Conservation (phyloP, 2,113 vertebrate genomes). For the Anarhynchus alexandrinus region DNA sequence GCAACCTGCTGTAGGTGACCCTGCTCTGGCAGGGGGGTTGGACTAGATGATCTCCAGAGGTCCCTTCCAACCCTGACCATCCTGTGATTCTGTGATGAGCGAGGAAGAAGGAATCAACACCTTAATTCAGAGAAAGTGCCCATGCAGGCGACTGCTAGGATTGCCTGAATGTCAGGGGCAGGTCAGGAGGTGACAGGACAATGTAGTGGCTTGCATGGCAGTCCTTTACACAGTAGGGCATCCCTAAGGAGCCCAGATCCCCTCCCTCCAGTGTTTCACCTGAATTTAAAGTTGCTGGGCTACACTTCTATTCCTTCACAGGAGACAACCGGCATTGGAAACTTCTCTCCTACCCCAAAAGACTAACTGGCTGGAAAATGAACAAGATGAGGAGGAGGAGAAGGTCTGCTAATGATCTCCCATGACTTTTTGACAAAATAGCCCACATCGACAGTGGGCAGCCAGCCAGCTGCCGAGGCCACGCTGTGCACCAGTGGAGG, state of each 20-base stretch:
- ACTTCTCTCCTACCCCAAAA: neutral
- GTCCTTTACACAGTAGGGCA: neutral
- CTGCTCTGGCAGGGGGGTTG: no score
- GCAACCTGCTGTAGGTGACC: no score
- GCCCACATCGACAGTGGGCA: accelerated
- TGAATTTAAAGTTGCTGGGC: neutral
- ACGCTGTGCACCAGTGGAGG: neutral
- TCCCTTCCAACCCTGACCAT: no score
- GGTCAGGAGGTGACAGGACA: neutral
- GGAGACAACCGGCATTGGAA: neutral
- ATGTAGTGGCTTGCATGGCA: neutral
- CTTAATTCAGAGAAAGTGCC: neutral
- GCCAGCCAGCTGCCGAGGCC: neutral
- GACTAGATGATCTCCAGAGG: no score
- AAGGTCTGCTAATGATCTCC: neutral
- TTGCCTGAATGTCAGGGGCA: neutral
- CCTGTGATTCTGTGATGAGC: accelerated
- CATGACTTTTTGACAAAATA: neutral
- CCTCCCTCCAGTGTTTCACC: neutral
- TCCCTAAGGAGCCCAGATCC: neutral
- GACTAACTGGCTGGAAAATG: neutral
- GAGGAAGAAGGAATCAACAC: neutral
- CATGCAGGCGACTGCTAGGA: neutral
- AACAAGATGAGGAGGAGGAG: neutral
- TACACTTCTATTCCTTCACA: neutral